A percentile compares a stretch with the other conserved stretches of the same genome.
Evolutionary conservation across 2,113 vertebrate genomes (phyloP).

Genomic region (Neodontobutis hainanensis): DNA sequence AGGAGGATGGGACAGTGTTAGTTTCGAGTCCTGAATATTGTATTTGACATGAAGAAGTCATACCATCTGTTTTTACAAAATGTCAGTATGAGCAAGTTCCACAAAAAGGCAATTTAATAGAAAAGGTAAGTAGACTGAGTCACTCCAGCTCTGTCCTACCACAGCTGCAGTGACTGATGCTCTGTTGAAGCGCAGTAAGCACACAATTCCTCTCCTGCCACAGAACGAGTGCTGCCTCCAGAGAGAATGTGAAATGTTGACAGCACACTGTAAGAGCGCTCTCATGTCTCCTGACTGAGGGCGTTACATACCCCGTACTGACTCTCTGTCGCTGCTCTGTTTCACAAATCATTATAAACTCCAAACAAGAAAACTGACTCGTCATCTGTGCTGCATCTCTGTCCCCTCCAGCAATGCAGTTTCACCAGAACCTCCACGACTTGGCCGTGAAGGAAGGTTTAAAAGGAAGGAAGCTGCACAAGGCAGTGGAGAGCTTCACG

Average conservation of each 20-base stretch:
- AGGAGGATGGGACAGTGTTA: too few relatives aligned
- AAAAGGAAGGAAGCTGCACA: slow-evolving; percentile 94
- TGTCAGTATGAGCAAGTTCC: too few relatives aligned
- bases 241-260: slow-evolving; percentile 35
- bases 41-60: too few relatives aligned
- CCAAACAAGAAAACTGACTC: not conserved
- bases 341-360: slow-evolving; percentile 4
- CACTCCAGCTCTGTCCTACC: too few relatives aligned
- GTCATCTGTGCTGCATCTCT: not conserved
- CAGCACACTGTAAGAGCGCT: slow-evolving; percentile 16
- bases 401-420: slow-evolving; percentile 88
- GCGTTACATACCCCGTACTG: not conserved
- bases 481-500: slow-evolving; percentile 95
- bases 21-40: too few relatives aligned
- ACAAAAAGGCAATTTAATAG: too few relatives aligned
- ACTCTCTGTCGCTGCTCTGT: not conserved
- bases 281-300: slow-evolving; percentile 1
- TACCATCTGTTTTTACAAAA: too few relatives aligned
- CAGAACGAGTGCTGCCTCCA: not conserved
- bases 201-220: not conserved
- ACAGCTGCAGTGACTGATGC: too few relatives aligned
- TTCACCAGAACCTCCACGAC: slow-evolving; percentile 92
- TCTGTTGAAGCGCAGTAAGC: too few relatives aligned
- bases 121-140: too few relatives aligned
- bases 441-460: slow-evolving; percentile 92